Base-by-base conservation (phyloP, 2,113 vertebrate genomes). In the Laterallus jamaicensis region DNA sequence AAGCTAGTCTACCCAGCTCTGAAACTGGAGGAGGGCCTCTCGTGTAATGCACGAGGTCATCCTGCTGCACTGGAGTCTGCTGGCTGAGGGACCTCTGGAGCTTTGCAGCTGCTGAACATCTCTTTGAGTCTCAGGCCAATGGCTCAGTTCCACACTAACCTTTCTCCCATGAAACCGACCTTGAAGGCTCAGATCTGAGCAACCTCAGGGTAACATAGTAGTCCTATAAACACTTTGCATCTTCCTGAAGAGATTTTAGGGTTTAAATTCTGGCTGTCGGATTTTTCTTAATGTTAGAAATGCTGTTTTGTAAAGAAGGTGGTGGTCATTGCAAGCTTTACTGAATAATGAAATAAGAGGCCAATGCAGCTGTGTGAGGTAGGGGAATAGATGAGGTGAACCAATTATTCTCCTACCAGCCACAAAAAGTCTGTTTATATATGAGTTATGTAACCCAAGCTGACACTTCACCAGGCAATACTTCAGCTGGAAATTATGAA, bases 391-490 rank as follows among this genome's bases (percentile, higher is more conserved):
- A 79, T 2, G 54, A 95, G 83, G 88, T 93, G 95, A 96, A 95
- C 74, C 91, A 87, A 95, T 94, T 96, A 96, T 96, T 97, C 96
- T 97, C 96, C 78, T 95, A 92, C 96, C 93, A 96, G 93, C 91
- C 86, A 96, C 96, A 97, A 94, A 92, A 97, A 93, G 95, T 95
- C 96, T 96, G 92, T 94, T 97, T 97, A 94, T 96, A 94, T 93
- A 96, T 97, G 96, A 97, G 92, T 97, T 97, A 97, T 97, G 96
- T 93, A 97, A 97, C 96, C 96, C 96, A 95, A 95, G 96, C 88
- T 97, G 96, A 97, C 96, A 96, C 96, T 96, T 97, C 91, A 95
- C 89, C 66, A 95, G 82, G 92, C 64, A 94, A 96, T 92, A 90
- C 40, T 79, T 97, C 94, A 97, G 56, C 79, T 97, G 79, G 93